phyloP scores from a whole-genome alignment of 2,797 vertebrate genomes.

The Sebastes taczanowskii region DNA sequence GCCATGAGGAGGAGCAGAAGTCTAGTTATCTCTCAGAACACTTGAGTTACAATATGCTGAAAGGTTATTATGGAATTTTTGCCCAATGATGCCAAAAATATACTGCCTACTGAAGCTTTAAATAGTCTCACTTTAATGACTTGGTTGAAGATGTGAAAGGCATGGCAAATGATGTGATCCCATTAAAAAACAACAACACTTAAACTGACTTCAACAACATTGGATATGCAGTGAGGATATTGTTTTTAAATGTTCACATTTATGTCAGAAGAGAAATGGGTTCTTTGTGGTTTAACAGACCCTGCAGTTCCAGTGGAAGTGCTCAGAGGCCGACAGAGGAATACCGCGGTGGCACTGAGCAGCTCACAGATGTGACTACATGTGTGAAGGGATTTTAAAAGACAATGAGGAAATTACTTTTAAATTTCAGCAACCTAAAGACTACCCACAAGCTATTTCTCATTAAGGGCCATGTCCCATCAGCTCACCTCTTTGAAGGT shows the following conservation, averaged over 20 bases:
- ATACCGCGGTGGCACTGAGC: neutral
- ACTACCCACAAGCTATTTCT: conserved; percentile 53
- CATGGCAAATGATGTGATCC: neutral
- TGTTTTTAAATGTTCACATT: neutral
- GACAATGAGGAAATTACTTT: conserved; percentile 43
- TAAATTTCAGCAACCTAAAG: conserved; percentile 46
- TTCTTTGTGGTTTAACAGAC: neutral
- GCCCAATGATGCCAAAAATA: no score
- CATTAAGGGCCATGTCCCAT: conserved; percentile 66
- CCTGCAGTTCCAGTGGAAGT: neutral
- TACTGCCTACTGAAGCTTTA: no score
- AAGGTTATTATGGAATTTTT: no score
- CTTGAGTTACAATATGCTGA: no score
- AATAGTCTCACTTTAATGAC: neutral
- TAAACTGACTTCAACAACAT: neutral
- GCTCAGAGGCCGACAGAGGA: neutral
- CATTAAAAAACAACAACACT: neutral
- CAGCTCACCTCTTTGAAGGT: conserved; percentile 63
- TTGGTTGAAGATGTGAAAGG: neutral
- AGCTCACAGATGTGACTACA: conserved; percentile 7
- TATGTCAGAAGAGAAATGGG: neutral
- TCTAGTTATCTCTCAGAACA: no score
- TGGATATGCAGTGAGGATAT: neutral
- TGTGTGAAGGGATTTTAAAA: conserved; percentile 37
- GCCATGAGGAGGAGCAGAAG: no score